Conservation (phyloP, 2,888 invertebrate species). For the Phaedon cochleariae region DNA sequence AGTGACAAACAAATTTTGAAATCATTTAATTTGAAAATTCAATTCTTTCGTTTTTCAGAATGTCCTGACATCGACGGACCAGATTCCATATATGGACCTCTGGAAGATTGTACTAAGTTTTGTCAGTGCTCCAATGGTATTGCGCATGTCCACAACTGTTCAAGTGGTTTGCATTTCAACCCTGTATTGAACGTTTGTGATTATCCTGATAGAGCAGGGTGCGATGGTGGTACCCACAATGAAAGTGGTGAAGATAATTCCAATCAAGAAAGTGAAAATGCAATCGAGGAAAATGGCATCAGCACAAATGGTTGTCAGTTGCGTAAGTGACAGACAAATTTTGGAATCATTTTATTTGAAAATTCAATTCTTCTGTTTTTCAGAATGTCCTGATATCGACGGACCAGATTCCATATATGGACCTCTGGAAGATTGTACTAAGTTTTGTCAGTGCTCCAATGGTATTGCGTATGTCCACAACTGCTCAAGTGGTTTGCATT, state of each 20-base stretch:
- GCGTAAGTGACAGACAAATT: not conserved
- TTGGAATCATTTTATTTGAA: not conserved
- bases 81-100: not conserved
- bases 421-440: slow-evolving; percentile 22
- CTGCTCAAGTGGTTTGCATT: slow-evolving; percentile 30
- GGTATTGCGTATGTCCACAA: slow-evolving; percentile 21
- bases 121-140: slow-evolving; percentile 37
- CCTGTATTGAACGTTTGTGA: slow-evolving; percentile 34
- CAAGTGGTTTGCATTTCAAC: slow-evolving; percentile 33
- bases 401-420: slow-evolving; percentile 19
- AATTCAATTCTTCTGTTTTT: no score
- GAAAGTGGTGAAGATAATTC: no score
- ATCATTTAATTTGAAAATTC: no score
- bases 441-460: slow-evolving; percentile 31
- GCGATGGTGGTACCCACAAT: not conserved
- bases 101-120: slow-evolving; percentile 32
- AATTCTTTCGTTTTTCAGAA: no score
- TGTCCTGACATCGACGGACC: not conserved
- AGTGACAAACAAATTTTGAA: not conserved
- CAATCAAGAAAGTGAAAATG: no score
- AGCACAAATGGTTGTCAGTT: not conserved
- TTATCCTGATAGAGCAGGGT: slow-evolving; percentile 23
- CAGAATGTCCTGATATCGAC: slow-evolving; percentile 26
- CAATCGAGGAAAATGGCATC: not conserved
- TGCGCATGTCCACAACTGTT: slow-evolving; percentile 30